Base-by-base conservation (phyloP, 1,140 invertebrate species). In the Atta cephalotes region DNA sequence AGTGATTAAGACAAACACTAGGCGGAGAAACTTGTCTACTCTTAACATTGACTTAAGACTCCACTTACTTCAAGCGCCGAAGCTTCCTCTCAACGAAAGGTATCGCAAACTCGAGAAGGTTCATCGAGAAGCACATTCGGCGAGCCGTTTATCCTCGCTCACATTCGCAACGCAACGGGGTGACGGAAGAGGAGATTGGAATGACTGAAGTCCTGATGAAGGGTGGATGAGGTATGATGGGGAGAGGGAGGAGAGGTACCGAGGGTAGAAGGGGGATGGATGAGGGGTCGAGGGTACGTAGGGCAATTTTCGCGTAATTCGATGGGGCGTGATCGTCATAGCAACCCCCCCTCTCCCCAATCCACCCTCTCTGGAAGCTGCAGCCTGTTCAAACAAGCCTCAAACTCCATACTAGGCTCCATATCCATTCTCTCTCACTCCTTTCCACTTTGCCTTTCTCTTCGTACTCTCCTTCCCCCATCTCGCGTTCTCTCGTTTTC, bases 311-410 rank as follows among this genome's bases (percentile, higher is more conserved):
- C 93, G 93, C 92, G 93, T 94, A 94, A 95, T 95, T 95, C 94
- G 94, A 94, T 93, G 93, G 94, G 93, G 93, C 93, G 94, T 94
- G 93, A 95, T 95, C 94, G 94, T 95, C 94, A 95, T 95, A 95
- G 94, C 95, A 95, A 95, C 95, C 93, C 93, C 93, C 91, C 92
- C 39, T 0, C 0, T 7, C 6, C 35, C 72, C 39, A 79, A 86
- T 84, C 88, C 87, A 90, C 91, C 89, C 92, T 93, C 92, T 91
- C 92, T 92, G 91, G 92, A 93, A 90, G 92, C 92, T 92, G 90
- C 91, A 94, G 94, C 91, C 93, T 95, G 94, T 93, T 94, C 94
- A 95, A 95, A 94, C 94, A 94, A 91, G 91, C 92, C 91, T 92
- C 91, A 92, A 94, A 93, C 93, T 93, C 90, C 80, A 87, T 87